These are phyloP conservation scores for Brachypodius melanocephalos DNA, from an alignment of 2,113 vertebrate genomes.

Conservation along the genomic window DNA sequence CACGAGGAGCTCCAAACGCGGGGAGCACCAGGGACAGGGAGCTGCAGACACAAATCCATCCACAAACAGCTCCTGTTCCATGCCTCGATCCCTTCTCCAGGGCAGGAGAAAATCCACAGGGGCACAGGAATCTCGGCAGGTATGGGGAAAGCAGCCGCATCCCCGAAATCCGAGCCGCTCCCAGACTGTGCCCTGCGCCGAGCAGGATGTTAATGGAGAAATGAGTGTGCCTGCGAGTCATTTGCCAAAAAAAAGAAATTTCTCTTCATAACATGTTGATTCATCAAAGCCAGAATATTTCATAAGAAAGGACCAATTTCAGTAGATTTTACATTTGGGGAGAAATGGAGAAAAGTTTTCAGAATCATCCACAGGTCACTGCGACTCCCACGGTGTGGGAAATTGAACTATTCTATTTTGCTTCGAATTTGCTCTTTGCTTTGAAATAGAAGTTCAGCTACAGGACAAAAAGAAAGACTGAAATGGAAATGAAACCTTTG, in stretches of 20 bases:
- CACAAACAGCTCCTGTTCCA: rapidly evolving
- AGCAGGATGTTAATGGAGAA: neutral
- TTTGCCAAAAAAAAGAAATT: neutral
- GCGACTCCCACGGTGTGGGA: neutral
- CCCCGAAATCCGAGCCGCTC: neutral
- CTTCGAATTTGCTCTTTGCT: slow-evolving; percentile 12
- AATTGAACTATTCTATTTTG: neutral
- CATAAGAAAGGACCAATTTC: slow-evolving; percentile 8
- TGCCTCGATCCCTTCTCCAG: neutral
- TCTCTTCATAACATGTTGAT: neutral
- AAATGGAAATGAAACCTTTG: slow-evolving; percentile 50
- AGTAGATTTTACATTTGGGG: neutral
- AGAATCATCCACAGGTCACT: neutral
- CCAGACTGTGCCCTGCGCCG: neutral
- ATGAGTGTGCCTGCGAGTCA: neutral
- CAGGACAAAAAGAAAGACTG: slow-evolving; percentile 27
- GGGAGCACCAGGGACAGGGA: neutral
- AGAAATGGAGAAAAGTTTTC: neutral
- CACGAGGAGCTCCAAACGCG: neutral
- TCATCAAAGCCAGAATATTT: slow-evolving; percentile 23
- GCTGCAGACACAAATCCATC: neutral
- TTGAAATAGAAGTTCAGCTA: slow-evolving; percentile 41
- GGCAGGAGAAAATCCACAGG: neutral
- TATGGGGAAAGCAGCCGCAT: neutral
- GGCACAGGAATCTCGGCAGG: neutral